phyloP scores from a whole-genome alignment of 1,140 invertebrate species.

The Musca domestica region DNA sequence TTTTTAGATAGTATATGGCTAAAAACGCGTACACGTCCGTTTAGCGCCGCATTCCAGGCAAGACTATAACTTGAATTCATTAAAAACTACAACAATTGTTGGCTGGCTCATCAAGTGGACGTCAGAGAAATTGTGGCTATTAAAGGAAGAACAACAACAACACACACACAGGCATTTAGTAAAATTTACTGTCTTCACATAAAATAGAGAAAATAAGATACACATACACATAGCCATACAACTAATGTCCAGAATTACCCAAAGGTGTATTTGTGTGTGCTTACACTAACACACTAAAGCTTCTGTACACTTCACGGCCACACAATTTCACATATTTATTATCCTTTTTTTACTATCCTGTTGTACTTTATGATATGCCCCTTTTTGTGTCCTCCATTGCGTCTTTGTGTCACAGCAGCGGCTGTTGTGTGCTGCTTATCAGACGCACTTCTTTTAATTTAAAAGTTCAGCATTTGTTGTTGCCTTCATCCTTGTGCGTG shows the following conservation, averaged over 20 bases:
- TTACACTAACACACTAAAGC: no score
- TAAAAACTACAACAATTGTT: constrained; percentile 23
- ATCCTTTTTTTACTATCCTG: no score
- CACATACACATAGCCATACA: background rate
- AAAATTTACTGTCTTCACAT: no score
- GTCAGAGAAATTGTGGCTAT: constrained; percentile 7
- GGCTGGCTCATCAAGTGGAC: constrained; percentile 16
- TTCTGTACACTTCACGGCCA: no score
- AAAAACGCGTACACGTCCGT: constrained; percentile 41
- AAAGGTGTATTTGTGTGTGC: background rate
- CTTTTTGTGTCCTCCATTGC: background rate
- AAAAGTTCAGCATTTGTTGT: background rate
- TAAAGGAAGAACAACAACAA: background rate
- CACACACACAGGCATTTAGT: background rate
- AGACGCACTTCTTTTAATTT: constrained; percentile 10
- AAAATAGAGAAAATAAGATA: background rate
- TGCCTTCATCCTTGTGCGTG: background rate
- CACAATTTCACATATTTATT: no score
- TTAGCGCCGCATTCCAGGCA: constrained; percentile 49
- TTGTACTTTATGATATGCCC: no score
- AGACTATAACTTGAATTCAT: constrained; percentile 35
- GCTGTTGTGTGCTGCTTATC: background rate
- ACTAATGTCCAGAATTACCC: background rate
- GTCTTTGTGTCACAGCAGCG: background rate
- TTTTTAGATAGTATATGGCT: background rate